Conservation (phyloP, 1,140 invertebrate genomes). For the Eciton burchellii region DNA sequence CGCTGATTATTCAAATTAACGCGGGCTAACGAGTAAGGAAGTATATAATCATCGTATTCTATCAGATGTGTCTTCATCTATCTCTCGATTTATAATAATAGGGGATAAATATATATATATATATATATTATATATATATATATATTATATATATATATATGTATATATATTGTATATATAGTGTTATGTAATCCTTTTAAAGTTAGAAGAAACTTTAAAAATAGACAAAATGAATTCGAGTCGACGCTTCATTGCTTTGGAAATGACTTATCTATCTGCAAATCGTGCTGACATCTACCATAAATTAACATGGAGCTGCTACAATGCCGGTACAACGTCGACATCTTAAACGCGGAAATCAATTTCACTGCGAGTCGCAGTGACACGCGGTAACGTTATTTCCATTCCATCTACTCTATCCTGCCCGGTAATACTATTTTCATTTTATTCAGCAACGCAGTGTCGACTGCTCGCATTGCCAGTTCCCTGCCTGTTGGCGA, state of each 20-base stretch:
- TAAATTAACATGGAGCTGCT: slow-evolving; percentile 32
- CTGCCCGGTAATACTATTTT: slow-evolving; percentile 44
- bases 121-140: no score
- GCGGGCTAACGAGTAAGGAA: background rate
- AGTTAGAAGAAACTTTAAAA: background rate
- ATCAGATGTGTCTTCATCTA: background rate
- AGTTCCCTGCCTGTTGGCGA: slow-evolving; percentile 2
- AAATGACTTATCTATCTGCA: slow-evolving; percentile 16
- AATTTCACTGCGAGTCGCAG: slow-evolving; percentile 46
- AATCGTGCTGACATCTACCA: slow-evolving; percentile 29
- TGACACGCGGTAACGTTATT: slow-evolving; percentile 33
- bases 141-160: no score
- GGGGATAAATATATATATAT: no score
- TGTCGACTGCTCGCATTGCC: slow-evolving; percentile 13
- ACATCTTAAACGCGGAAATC: slow-evolving; percentile 51
- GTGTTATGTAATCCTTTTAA: background rate
- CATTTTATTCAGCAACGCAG: slow-evolving; percentile 43
- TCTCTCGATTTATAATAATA: background rate
- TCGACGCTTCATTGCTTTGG: background rate
- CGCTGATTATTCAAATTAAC: slow-evolving; percentile 28
- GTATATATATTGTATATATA: no score
- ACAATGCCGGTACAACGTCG: background rate
- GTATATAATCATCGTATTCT: background rate
- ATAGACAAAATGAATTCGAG: slow-evolving; percentile 1
- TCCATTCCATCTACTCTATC: slow-evolving; percentile 48